A percentile compares a stretch with the other conserved stretches of the same genome.
These are phyloP conservation scores for Lucifuga dentata DNA, from an alignment of 2,113 vertebrate species.

Conservation along the genomic window DNA sequence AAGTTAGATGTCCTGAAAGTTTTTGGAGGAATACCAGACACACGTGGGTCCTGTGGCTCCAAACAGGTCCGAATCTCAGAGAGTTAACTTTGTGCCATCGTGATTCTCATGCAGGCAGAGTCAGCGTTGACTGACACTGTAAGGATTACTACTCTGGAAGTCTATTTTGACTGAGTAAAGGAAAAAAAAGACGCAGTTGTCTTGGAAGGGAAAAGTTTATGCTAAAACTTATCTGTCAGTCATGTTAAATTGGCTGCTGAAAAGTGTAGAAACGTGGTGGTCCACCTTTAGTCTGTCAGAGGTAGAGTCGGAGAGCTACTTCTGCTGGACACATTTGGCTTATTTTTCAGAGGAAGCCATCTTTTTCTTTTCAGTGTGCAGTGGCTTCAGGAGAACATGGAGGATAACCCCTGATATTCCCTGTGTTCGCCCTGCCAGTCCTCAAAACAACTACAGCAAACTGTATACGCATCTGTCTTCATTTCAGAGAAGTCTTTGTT, in stretches of 20 bases:
- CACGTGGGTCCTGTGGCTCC: background rate
- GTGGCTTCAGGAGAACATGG: constrained; percentile 5
- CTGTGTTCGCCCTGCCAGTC: background rate
- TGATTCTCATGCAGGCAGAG: constrained; percentile 36
- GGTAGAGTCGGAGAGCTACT: constrained; percentile 22
- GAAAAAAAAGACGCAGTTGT: constrained; percentile 41
- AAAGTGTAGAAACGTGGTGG: constrained; percentile 28
- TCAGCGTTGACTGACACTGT: constrained; percentile 36
- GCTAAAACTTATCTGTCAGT: constrained; percentile 58
- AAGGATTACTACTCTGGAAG: constrained; percentile 38
- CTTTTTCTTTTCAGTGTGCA: background rate
- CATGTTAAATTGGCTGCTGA: constrained; percentile 65
- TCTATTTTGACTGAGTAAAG: constrained; percentile 50
- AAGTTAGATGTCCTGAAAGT: background rate
- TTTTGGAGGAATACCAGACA: background rate
- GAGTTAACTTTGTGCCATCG: constrained; percentile 2
- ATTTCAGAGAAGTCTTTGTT: too few species aligned
- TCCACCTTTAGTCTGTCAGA: constrained; percentile 40
- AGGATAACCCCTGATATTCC: constrained; percentile 2
- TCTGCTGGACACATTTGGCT: constrained; percentile 27
- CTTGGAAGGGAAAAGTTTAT: constrained; percentile 51
- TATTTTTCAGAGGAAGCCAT: constrained; percentile 23
- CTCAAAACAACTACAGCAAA: too few species aligned
- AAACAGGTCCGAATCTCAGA: background rate
- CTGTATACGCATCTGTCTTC: background rate